Conservation (phyloP, 2,797 vertebrate species). For the Brachymystax lenok region DNA sequence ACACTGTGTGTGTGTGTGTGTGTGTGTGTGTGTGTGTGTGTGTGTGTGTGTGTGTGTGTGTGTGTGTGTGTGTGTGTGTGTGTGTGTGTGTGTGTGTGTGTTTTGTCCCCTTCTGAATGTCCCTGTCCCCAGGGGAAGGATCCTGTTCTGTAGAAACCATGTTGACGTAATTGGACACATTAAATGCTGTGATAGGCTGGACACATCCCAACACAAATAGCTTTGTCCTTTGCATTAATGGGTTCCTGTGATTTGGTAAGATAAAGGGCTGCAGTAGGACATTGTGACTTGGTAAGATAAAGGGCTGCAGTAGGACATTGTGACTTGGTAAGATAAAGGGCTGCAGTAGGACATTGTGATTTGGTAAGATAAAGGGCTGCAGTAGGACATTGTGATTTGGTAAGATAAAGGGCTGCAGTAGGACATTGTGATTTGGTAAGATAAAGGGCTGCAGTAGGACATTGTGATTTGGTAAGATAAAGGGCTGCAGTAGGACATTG, state of each 20-base stretch:
- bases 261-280: not conserved
- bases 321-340: not conserved
- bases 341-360: not conserved
- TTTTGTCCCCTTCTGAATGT: conserved; percentile 37
- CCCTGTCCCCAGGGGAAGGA: conserved; percentile 34
- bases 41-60: no score
- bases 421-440: no score
- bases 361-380: not conserved
- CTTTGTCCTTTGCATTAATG: conserved; percentile 37
- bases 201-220: conserved; percentile 44
- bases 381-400: no score
- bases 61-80: conserved; percentile 21
- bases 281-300: not conserved
- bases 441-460: no score
- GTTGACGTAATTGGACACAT: conserved; percentile 57
- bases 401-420: no score
- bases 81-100: not conserved
- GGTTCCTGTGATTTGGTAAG: conserved; percentile 21
- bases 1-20: conserved; percentile 20
- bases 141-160: conserved; percentile 46
- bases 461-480: no score
- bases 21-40: no score
- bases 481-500: no score
- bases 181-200: conserved; percentile 57
- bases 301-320: not conserved